Evolutionary conservation across 2,797 vertebrate genomes (phyloP).

Genomic region (Hirundo rustica): DNA sequence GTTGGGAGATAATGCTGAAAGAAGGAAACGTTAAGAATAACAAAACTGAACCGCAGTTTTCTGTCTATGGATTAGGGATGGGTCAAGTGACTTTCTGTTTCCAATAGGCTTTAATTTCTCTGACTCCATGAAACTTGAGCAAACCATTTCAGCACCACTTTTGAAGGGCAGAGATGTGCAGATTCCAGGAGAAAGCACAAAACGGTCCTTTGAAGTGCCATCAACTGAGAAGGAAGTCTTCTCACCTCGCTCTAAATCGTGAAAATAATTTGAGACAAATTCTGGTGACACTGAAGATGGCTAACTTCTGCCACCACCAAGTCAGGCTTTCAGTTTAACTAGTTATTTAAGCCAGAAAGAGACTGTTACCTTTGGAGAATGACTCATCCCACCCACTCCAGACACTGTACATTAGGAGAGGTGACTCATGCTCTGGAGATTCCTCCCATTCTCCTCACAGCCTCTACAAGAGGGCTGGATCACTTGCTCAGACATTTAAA

Average conservation of each 20-base stretch:
- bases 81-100: not conserved
- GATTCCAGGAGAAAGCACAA: not conserved
- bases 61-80: not conserved
- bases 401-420: not conserved
- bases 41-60: not conserved
- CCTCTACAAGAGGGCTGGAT: not conserved
- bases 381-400: conserved; percentile 65
- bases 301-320: not conserved
- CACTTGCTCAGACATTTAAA: not conserved
- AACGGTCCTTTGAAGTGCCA: not conserved
- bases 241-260: not conserved
- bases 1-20: not conserved
- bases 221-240: not conserved
- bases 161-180: not conserved
- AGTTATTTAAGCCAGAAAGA: conserved; percentile 37
- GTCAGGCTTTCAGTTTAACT: not conserved
- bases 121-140: not conserved
- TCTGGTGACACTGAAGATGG: not conserved
- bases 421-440: conserved; percentile 59
- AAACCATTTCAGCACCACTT: not conserved
- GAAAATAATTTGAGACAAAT: conserved; percentile 3
- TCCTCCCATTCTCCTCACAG: not conserved
- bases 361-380: conserved; percentile 40
- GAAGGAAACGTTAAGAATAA: not conserved
- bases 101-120: not conserved